Evolutionary conservation across 2,113 vertebrate genomes (phyloP), one percentile per base, ranked within the genome.

Genomic region (Sardina pilchardus): DNA sequence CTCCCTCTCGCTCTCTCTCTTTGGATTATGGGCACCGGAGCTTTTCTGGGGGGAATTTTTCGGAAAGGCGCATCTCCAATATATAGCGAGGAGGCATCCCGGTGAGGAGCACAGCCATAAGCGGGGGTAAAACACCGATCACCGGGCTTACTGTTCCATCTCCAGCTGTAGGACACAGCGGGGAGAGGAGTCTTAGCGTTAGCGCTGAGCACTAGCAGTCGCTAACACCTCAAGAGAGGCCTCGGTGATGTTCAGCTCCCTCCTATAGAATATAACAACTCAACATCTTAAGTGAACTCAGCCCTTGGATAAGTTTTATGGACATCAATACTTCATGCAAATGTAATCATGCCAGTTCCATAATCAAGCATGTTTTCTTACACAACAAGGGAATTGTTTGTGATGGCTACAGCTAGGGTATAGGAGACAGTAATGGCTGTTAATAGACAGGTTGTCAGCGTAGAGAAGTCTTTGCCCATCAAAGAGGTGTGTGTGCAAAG

Each of bases 361-460:
- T 59, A 82, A 85, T 81, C 43, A 86, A 84, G 84, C 48, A 53
- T 1, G 16, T 24, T 59, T 59, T 24, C 17, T 24, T 0, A 59
- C 19, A 24, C 21, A 24, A 24, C 53, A 59, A 24, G 47, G 81
- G 39, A 78, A 12, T 75, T n/a, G 19, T 59, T 47, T 80, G 82
- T 82, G 34, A 84, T 87, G 81, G 89, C 53, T 87, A 34, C 87
- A 86, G 88, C 88, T 81, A 86, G 80, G 86, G 85, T 53, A 56
- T 87, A 0, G 83, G 56, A 87, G 85, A 89, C 86, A 82, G 84
- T 90, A 90, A 90, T 92, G 87, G 86, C 80, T 84, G 87, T 67
- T 92, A 92, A 93, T 90, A 83, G 89, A 85, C 88, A 89, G 83
- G 85, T 88, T 84, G 90, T 91, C 91, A 88, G 89, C 86, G 75